Conservation (phyloP, 2,888 invertebrate genomes). For the Steinernema hermaphroditum region DNA sequence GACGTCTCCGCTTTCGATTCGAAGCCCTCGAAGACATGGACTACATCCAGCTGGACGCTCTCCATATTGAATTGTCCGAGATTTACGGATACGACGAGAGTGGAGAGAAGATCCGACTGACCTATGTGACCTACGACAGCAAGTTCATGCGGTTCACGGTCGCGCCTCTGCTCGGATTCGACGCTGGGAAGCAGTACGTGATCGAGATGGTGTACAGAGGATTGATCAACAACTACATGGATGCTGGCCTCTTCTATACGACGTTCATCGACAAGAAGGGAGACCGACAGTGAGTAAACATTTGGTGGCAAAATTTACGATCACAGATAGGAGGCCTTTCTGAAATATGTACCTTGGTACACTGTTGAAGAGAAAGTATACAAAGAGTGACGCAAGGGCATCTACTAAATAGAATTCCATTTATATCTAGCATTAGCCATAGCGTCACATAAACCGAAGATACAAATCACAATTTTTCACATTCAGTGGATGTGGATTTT, state of each 20-base stretch:
- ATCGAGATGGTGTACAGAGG: constrained; percentile 43
- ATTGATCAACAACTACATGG: constrained; percentile 42
- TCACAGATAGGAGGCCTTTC: too few relatives aligned
- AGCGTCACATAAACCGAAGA: too few relatives aligned
- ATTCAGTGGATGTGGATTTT: too few relatives aligned
- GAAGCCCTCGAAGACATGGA: constrained; percentile 34
- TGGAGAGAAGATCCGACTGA: constrained; percentile 31
- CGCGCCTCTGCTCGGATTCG: constrained; percentile 36
- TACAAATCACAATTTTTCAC: too few relatives aligned
- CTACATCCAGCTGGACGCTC: constrained; percentile 39
- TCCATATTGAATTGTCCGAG: constrained; percentile 37
- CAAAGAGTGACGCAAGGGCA: too few relatives aligned
- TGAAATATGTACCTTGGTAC: too few relatives aligned
- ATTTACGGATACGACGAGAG: constrained; percentile 25
- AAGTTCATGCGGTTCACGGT: constrained; percentile 34
- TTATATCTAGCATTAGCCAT: too few relatives aligned
- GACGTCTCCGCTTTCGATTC: constrained; percentile 35
- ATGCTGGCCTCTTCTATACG: constrained; percentile 46
- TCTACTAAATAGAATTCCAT: too few relatives aligned
- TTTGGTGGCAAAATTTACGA: too few relatives aligned
- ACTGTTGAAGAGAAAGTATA: too few relatives aligned
- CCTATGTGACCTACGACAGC: constrained; percentile 8
- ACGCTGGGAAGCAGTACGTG: constrained; percentile 36
- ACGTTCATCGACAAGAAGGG: constrained; percentile 40
- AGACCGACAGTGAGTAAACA: constrained; percentile 36